Base-by-base conservation (phyloP, 2,888 invertebrate species). In the Hirudinaria manillensis region DNA sequence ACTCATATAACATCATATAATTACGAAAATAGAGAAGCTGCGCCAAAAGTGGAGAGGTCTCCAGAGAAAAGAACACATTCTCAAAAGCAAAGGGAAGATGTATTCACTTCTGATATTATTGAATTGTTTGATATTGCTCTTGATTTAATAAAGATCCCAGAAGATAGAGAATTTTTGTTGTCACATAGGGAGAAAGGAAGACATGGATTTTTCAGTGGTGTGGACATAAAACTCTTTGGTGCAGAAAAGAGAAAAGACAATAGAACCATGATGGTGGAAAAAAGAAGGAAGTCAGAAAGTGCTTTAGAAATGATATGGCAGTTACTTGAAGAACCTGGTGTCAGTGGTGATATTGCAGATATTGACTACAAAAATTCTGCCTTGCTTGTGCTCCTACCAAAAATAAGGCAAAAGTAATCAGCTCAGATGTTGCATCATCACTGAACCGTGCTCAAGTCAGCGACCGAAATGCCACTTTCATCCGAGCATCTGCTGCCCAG, bases 381-480 rank as follows among this genome's bases (percentile, higher is more conserved):
- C 21, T 21, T 21, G 21, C 13, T 16, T 13, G 21, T 16, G 13
- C 53, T 53, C 13, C 13, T 16, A 53, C 13, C 53, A 53, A 53
- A 56, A 27, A 56, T 3, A 56, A 27, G n/a, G 27, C n/a, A 24
- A 6, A 7, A 56, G 6, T 6, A 24, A 16, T 56, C 56, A 56
- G n/a, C 56, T 27, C 56, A 7, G 56, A 56, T 56, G 56, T 56
- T 56, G 56, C 56, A 27, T 16, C 56, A 56, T 56, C 56, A 3
- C 90, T 0, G 96, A 96, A 84, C 97, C 97, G 84, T 92, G 97
- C 0, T 91, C 88, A 0, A 90, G 85, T 0, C 92, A 89, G 0
- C 96, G 95, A 1, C 94, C 89, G 56, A 3, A 56, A 56, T 56
- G 56, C 56, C 3, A 56, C 56, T 4, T 56, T 24, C 56, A 56